phyloP scores from a whole-genome alignment of 1,140 invertebrate species.

The Triops cancriformis region DNA sequence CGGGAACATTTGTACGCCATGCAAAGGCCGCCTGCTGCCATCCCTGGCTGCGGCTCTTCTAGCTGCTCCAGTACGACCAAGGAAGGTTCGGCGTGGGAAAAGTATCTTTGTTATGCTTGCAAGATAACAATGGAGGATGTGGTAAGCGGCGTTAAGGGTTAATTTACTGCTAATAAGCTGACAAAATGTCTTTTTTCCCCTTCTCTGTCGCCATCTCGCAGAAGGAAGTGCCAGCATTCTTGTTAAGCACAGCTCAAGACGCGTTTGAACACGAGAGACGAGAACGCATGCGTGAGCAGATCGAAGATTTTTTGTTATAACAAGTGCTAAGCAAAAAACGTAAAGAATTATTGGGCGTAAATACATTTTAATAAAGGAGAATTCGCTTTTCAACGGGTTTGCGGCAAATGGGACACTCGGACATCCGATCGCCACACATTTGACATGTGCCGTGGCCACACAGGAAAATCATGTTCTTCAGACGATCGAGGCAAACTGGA shows the following conservation, averaged over 20 bases:
- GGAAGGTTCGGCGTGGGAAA: background rate
- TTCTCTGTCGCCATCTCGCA: background rate
- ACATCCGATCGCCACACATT: slow-evolving; percentile 94
- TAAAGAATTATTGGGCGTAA: background rate
- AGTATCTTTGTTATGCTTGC: slow-evolving; percentile 1
- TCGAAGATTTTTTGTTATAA: background rate
- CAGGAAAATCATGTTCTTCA: slow-evolving; percentile 97
- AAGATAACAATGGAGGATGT: background rate
- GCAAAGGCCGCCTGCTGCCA: background rate
- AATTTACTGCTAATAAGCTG: background rate
- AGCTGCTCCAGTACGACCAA: background rate
- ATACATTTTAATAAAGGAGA: slow-evolving; percentile 61
- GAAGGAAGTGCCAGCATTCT: background rate
- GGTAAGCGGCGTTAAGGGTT: background rate
- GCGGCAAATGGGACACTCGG: slow-evolving; percentile 92
- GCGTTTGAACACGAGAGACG: background rate
- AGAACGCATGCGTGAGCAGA: slow-evolving; percentile 7
- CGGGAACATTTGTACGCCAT: background rate
- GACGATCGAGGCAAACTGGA: slow-evolving; percentile 90
- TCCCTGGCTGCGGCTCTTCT: background rate
- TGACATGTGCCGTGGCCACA: slow-evolving; percentile 97
- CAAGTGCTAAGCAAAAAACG: background rate
- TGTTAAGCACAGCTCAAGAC: background rate
- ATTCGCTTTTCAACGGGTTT: slow-evolving; percentile 93
- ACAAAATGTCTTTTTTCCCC: background rate